Base-by-base conservation (phyloP, 2,888 invertebrate species). In the Philereme transversata region DNA sequence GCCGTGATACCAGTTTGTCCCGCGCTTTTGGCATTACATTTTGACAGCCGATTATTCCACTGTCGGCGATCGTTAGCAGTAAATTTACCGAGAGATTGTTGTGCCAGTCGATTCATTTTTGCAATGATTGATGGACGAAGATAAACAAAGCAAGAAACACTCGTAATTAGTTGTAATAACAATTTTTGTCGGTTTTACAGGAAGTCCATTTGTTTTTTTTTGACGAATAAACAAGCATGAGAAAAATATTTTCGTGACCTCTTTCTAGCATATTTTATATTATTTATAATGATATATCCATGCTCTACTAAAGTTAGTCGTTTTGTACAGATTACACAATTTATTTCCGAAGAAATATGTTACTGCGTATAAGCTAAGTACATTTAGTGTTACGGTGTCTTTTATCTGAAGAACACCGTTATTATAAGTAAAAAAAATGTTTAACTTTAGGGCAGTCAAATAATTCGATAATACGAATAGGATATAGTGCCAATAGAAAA, bases 21-120 rank as follows among this genome's bases (percentile, higher is more conserved):
- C 78, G 79, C 80, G 78, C 78, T 85, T 86, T 90, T 91, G 90
- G 91, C 91, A 90, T 85, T 82, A 84, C 82, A 63, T 75, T 88
- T 83, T 88, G 90, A 90, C 90, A 90, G 83, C 77, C 86, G 83
- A 90, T 88, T 89, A 90, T 88, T 89, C 83, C 81, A 78, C 83
- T 87, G 90, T 90, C 88, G 76, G 73, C 84, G 81, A 86, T 87
- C 79, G 84, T 88, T 88, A 88, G 82, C 72, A 77, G 84, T 86
- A 84, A 85, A 86, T 86, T 81, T 82, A 79, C 81, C 79, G 81
- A 77, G 81, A 79, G 84, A 85, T 82, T 78, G 76, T 73, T 68
- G 70, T 76, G 81, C 73, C 79, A 74, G 73, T 77, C 77, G 70
- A 77, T 76, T 71, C 59, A 75, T 74, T 76, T 69, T 73, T 68